Conservation (phyloP, 1,140 invertebrate genomes). For the Antheraea pernyi region DNA sequence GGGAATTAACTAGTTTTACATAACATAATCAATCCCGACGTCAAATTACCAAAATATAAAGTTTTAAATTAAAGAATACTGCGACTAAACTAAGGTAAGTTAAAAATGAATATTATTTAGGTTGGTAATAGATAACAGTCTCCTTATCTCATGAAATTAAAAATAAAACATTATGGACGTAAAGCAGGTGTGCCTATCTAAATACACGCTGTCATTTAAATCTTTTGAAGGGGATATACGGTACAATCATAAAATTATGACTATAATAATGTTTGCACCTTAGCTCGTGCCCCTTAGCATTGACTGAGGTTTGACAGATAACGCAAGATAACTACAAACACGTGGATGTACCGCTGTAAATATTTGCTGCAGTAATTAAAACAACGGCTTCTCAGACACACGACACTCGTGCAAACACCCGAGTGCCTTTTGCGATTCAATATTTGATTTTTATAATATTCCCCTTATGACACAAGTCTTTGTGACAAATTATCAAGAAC, state of each 20-base stretch:
- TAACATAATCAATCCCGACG: too few relatives aligned
- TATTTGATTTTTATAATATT: constrained; percentile 12
- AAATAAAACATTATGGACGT: background rate
- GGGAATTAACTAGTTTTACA: too few relatives aligned
- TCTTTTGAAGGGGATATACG: constrained; percentile 15
- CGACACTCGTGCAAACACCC: constrained; percentile 42
- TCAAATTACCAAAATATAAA: too few relatives aligned
- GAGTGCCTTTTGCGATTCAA: constrained; percentile 38
- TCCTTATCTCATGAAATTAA: constrained; percentile 3
- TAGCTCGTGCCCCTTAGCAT: constrained; percentile 65
- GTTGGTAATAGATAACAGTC: constrained; percentile 1
- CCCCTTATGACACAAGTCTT: background rate
- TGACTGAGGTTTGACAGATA: constrained; percentile 78
- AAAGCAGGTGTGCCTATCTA: constrained; percentile 9
- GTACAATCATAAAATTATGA: constrained; percentile 23
- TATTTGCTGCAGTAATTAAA: constrained; percentile 69
- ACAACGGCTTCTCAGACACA: constrained; percentile 49
- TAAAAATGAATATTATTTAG: background rate
- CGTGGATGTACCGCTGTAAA: constrained; percentile 60
- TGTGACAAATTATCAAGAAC: background rate
- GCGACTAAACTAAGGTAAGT: background rate
- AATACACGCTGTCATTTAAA: constrained; percentile 11
- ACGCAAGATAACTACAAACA: constrained; percentile 68
- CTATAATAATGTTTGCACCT: constrained; percentile 27
- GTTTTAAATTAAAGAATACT: background rate